These are phyloP conservation scores for Genyomyrus donnyi DNA, from an alignment of 2,113 vertebrate genomes.

Conservation along the genomic window DNA sequence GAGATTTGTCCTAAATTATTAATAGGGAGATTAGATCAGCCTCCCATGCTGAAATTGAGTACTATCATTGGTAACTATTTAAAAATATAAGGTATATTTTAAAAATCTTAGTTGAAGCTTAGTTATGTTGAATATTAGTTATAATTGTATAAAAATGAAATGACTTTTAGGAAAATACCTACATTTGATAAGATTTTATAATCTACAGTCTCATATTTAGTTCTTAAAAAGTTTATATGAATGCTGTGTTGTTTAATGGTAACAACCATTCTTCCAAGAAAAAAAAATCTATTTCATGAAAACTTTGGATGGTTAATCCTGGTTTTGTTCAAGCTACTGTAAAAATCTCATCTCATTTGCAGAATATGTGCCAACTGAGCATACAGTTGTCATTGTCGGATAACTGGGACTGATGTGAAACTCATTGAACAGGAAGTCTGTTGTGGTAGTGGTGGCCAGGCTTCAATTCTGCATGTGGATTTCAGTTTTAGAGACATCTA, in stretches of 20 bases:
- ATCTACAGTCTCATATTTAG: background rate
- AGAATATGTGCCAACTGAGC: background rate
- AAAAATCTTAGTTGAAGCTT: background rate
- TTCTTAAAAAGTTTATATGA: background rate
- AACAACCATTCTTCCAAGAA: background rate
- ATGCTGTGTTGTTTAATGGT: background rate
- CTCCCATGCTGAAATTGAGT: background rate
- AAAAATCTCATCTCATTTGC: background rate
- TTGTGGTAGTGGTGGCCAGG: slow-evolving; percentile 61
- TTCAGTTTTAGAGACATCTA: slow-evolving; percentile 45
- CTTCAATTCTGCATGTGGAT: slow-evolving; percentile 50
- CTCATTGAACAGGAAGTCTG: slow-evolving; percentile 63
- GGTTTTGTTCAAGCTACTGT: background rate
- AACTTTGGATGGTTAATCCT: background rate
- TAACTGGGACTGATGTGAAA: slow-evolving; percentile 50
- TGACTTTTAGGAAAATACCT: background rate
- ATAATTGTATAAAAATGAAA: background rate
- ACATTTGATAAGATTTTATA: background rate
- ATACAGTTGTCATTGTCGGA: slow-evolving; percentile 32
- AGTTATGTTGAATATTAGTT: background rate
- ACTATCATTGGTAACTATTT: background rate
- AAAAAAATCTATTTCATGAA: background rate
- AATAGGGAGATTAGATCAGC: background rate
- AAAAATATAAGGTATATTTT: background rate
- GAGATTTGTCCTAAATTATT: background rate